Percentiles rank a stretch among this genome's conserved stretches.
These are phyloP conservation scores for Halesus radiatus DNA, from an alignment of 1,140 invertebrate species.

Conservation along the genomic window DNA sequence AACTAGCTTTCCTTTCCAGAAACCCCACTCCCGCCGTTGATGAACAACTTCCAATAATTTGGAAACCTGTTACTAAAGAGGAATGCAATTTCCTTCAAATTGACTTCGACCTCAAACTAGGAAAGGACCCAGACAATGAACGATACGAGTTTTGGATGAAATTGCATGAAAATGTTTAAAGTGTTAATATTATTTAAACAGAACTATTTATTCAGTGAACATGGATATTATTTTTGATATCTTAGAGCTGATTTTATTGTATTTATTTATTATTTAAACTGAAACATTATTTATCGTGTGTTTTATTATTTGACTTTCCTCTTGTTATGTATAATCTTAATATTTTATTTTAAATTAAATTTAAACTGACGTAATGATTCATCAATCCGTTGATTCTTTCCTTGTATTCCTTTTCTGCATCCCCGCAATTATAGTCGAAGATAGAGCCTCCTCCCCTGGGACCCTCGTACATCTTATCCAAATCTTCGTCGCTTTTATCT, in stretches of 20 bases:
- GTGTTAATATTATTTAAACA: too few species aligned
- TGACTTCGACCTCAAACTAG: conserved; percentile 52
- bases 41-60: conserved; percentile 40
- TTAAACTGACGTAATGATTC: conserved; percentile 10
- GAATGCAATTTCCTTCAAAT: conserved; percentile 58
- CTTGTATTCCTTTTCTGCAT: conserved; percentile 46
- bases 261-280: too few species aligned
- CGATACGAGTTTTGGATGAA: conserved; percentile 58
- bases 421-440: conserved; percentile 48
- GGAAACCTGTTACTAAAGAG: conserved; percentile 46
- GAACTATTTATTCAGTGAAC: too few species aligned
- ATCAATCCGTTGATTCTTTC: conserved; percentile 45
- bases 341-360: conserved; percentile 13
- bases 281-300: too few species aligned
- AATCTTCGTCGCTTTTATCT: conserved; percentile 35
- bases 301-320: too few species aligned
- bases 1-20: conserved; percentile 25
- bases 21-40: conserved; percentile 51
- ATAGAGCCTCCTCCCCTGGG: conserved; percentile 27
- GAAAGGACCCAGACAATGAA: conserved; percentile 56
- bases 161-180: conserved; percentile 45
- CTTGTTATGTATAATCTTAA: too few species aligned
- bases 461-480: conserved; percentile 34
- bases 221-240: too few species aligned
- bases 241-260: too few species aligned